Evolutionary conservation across 1,140 invertebrate species (phyloP).

Genomic region (Zaprionus nigranus): DNA sequence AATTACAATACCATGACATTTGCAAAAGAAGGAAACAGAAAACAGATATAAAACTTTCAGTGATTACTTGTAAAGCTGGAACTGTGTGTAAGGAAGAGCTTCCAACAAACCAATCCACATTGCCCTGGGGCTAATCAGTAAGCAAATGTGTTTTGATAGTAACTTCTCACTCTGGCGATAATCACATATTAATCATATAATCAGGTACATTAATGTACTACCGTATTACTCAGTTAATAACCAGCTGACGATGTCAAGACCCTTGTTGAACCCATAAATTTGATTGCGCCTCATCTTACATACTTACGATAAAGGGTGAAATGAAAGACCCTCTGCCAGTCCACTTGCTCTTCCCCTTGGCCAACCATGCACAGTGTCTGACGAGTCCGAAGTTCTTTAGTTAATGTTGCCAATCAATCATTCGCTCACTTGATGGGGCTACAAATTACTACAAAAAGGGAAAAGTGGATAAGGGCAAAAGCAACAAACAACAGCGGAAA

Average conservation of each 20-base stretch:
- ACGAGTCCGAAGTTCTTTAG: conserved; percentile 31
- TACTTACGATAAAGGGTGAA: conserved; percentile 11
- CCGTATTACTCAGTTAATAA: conserved; percentile 8
- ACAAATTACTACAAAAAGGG: conserved; percentile 48
- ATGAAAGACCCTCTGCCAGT: conserved; percentile 8
- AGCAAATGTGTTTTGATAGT: background rate
- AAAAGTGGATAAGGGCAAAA: background rate
- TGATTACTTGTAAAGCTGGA: background rate
- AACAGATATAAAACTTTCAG: background rate
- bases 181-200: conserved; percentile 32
- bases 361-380: background rate
- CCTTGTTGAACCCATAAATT: conserved; percentile 34
- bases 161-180: conserved; percentile 16
- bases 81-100: background rate
- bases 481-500: conserved; percentile 23
- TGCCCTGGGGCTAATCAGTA: background rate
- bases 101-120: background rate
- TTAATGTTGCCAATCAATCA: conserved; percentile 54
- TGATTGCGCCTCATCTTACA: conserved; percentile 9
- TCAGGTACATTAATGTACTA: background rate
- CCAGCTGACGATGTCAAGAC: conserved; percentile 18
- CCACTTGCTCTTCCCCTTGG: background rate
- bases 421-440: conserved; percentile 45
- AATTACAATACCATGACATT: conserved; percentile 7
- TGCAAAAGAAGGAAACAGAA: background rate